A percentile compares a stretch with the other conserved stretches of the same genome.
Evolutionary conservation across 1,140 invertebrate species (phyloP).

Genomic region (Nebria ingens): DNA sequence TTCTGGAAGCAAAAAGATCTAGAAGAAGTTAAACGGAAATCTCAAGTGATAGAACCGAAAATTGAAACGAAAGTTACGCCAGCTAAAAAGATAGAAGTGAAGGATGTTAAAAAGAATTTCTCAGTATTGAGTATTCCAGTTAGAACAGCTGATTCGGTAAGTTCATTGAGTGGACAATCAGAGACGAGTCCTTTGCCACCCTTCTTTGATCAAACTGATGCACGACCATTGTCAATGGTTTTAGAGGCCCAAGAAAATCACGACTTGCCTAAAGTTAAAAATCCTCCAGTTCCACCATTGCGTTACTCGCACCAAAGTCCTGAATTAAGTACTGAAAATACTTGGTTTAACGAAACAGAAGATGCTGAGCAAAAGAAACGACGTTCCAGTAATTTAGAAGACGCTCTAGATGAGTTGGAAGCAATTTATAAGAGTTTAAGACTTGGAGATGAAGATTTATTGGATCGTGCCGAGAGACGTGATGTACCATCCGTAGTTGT

Average conservation of each 20-base stretch:
- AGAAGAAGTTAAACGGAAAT: slow-evolving; percentile 36
- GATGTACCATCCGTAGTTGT: slow-evolving; percentile 46
- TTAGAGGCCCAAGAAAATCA: slow-evolving; percentile 24
- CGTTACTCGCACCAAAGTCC: slow-evolving; percentile 15
- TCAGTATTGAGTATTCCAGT: not conserved
- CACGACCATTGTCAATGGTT: slow-evolving; percentile 26
- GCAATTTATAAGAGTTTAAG: slow-evolving; percentile 77
- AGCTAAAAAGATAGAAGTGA: not conserved
- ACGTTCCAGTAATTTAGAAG: slow-evolving; percentile 68
- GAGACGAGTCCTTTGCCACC: not conserved
- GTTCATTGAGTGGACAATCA: not conserved
- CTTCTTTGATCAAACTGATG: not conserved
- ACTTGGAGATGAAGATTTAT: slow-evolving; percentile 67
- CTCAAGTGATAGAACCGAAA: slow-evolving; percentile 7
- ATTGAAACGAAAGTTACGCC: slow-evolving; percentile 14
- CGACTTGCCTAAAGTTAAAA: not conserved
- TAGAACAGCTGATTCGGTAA: not conserved
- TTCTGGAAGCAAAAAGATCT: slow-evolving; percentile 53
- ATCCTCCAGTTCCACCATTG: slow-evolving; percentile 18
- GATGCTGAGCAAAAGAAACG: slow-evolving; percentile 32
- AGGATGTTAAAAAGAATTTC: not conserved
- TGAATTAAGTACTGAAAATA: not conserved
- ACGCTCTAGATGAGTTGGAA: slow-evolving; percentile 78
- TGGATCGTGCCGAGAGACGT: slow-evolving; percentile 64
- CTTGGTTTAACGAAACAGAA: slow-evolving; percentile 10